phyloP scores from a whole-genome alignment of 2,113 vertebrate species.

The Eira barbara region DNA sequence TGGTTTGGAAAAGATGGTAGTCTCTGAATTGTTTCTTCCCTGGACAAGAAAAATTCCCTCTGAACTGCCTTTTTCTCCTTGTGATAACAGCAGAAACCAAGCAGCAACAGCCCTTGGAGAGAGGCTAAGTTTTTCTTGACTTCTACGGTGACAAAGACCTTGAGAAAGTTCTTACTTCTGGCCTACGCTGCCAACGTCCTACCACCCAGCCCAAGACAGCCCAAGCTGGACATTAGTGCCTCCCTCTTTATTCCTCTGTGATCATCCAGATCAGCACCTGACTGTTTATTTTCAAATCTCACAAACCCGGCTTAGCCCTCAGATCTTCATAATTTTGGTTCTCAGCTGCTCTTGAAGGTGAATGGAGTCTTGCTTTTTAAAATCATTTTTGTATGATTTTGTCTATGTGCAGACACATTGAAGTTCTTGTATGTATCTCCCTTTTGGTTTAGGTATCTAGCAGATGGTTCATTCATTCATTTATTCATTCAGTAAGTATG shows the following conservation, averaged over 20 bases:
- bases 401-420: not conserved
- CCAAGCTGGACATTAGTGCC: constrained; percentile 40
- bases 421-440: not conserved
- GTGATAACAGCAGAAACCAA: constrained; percentile 55
- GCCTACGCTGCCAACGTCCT: not conserved
- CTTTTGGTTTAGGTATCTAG: not conserved
- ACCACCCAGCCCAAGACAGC: not conserved
- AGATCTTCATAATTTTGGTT: constrained; percentile 40
- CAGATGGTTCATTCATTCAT: not conserved
- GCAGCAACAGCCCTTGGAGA: constrained; percentile 34
- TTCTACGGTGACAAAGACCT: constrained; percentile 32
- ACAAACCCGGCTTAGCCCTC: not conserved
- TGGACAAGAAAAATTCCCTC: not conserved
- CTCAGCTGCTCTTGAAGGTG: constrained; percentile 60
- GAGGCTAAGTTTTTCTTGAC: constrained; percentile 54
- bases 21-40: constrained; percentile 13
- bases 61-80: constrained; percentile 30
- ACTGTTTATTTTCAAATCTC: constrained; percentile 67
- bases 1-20: not conserved
- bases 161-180: constrained; percentile 35
- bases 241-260: constrained; percentile 15
- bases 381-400: constrained; percentile 6
- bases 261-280: constrained; percentile 35
- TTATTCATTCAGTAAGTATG: not conserved
- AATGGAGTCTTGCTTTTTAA: constrained; percentile 52